Base-by-base conservation (phyloP, 2,797 vertebrate genomes). In the Tokudaia muenninki region DNA sequence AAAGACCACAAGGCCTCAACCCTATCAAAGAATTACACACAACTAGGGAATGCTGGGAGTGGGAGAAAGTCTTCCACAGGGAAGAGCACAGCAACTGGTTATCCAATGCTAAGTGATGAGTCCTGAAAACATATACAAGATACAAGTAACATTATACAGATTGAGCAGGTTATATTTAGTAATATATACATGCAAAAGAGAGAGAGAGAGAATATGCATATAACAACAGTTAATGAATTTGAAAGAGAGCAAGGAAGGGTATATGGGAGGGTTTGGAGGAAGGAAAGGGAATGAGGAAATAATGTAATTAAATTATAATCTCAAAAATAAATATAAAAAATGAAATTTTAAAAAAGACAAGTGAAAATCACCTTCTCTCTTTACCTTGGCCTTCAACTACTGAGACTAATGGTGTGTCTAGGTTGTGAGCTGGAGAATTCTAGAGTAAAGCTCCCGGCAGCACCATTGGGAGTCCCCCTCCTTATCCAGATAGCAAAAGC, bases 341-440 rank as follows among this genome's bases (percentile, higher is more conserved):
- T 59, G 5, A 65, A 65, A 83, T 82, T 57, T 26, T 26, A 4
- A 83, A 61, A n/a, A 67, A 86, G 81, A 86, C 87, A 93, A 89
- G 29, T 63, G 31, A 41, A 11, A 44, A 87, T 86, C 21, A 26
- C 16, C 74, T 59, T 86, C n/a, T 91, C 80, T 87, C 47, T 89
- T 96, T 50, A 67, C 14, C 31, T 21, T 94, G 67, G n/a, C 70
- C 81, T 92, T 84, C 79, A 92, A 34, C 70, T 47, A 78, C 55
- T 21, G 57, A 52, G 41, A 89, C 19, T 47, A 87, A 47, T 67
- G 79, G 14, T 1, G 0, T 8, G 6, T 55, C 70, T 41, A 80
- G 44, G n/a, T 17, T 0, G 0, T 83, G 44, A 90, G n/a, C 26
- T 95, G 41, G n/a, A 87, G 65, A 87, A 77, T 74, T 79, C 72